Base-by-base conservation (phyloP, 1,140 invertebrate species). In the Cylas formicarius region DNA sequence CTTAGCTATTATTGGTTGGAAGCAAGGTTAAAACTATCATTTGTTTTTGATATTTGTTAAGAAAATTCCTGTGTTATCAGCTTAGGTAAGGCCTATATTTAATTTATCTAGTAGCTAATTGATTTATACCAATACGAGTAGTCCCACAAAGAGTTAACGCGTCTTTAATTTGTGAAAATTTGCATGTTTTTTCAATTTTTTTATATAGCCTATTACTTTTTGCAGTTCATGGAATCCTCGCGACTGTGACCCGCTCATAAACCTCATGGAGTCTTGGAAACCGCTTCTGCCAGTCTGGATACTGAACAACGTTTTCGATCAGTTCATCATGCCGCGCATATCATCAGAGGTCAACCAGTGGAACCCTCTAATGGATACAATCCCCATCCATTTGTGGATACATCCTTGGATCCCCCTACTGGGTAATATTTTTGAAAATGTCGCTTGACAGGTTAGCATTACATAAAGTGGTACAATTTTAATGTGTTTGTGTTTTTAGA, bases 381-480 rank as follows among this genome's bases (percentile, higher is more conserved):
- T 95, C 38, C 93, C 94, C 2, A 89, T 98, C 50, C 93, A 98
- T 68, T 77, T 81, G 5, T 99, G 96, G 96, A 80, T 97, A 41
- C 83, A 96, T 68, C 96, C 96, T 0, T 99, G 95, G 95, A 72
- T 91, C 24, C 81, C 82, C 5, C 62, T 86, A 16, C 75, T 92
- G 65, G 76, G 81, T 77, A 68, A 62, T 32, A 34, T 27, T 19
- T 5, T 18, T 35, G n/a, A n/a, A n/a, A n/a, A n/a, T n/a, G n/a
- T n/a, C n/a, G n/a, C n/a, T n/a, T n/a, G n/a, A n/a, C n/a, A n/a
- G n/a, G n/a, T n/a, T n/a, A n/a, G n/a, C n/a, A n/a, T n/a, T n/a
- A n/a, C n/a, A n/a, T n/a, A n/a, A n/a, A n/a, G n/a, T n/a, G n/a
- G n/a, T n/a, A n/a, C n/a, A 45, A 9, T 4, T 41, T 35, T 51